Percentiles rank a stretch among this genome's conserved stretches.
phyloP scores from a whole-genome alignment of 2,797 vertebrate species.

The Natrix natrix region DNA sequence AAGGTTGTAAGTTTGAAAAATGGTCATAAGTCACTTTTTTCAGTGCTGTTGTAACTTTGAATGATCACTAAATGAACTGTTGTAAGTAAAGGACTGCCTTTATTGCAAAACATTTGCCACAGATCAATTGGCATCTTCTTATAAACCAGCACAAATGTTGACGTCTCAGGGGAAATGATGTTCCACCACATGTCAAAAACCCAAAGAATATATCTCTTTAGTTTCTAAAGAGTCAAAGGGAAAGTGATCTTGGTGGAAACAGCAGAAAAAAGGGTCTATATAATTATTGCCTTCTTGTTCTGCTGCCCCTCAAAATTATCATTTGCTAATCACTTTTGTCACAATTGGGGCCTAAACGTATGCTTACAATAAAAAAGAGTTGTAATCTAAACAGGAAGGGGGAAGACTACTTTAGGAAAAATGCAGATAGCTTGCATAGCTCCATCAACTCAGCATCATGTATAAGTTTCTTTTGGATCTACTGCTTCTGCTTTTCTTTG shows the following conservation, averaged over 20 bases:
- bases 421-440: neutral
- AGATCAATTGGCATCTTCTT: neutral
- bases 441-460: neutral
- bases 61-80: no score
- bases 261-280: neutral
- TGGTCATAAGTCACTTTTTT: no score
- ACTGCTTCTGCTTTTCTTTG: constrained; percentile 18
- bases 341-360: neutral
- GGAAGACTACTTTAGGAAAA: neutral
- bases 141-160: neutral
- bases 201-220: neutral
- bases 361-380: neutral
- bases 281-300: neutral
- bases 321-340: neutral
- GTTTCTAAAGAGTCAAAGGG: neutral
- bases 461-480: neutral
- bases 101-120: neutral
- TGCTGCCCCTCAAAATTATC: neutral
- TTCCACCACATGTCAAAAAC: neutral
- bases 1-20: no score
- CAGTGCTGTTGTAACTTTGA: no score
- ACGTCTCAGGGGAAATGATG: neutral
- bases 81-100: no score
- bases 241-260: neutral
- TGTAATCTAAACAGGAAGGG: neutral